These are phyloP conservation scores for Apteryx owenii DNA, from an alignment of 2,113 vertebrate species.

Conservation along the genomic window DNA sequence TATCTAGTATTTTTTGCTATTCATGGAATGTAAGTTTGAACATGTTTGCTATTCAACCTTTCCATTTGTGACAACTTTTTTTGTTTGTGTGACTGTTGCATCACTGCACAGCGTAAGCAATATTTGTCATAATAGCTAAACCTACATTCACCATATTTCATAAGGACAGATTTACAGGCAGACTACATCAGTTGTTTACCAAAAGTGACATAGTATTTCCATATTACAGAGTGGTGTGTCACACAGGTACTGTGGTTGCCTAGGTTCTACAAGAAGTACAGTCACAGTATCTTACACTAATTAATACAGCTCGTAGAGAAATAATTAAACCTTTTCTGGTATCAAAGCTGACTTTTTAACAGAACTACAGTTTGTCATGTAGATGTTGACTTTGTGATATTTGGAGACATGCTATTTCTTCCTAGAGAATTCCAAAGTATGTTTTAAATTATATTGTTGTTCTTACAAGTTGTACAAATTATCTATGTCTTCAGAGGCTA, in stretches of 20 bases:
- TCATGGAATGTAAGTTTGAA: background rate
- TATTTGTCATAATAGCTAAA: background rate
- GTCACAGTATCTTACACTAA: background rate
- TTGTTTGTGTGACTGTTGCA: background rate
- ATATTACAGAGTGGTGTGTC: background rate
- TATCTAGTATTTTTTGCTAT: background rate
- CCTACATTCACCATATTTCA: background rate
- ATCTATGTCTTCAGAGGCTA: background rate
- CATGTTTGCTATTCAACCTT: background rate
- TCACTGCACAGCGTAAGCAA: background rate
- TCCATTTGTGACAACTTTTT: background rate
- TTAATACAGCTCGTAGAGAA: background rate
- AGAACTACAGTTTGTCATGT: background rate
- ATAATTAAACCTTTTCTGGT: background rate
- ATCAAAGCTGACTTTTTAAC: background rate
- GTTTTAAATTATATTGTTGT: background rate
- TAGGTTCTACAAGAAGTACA: background rate
- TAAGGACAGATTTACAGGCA: background rate
- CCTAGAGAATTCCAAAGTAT: background rate
- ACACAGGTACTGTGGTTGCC: background rate
- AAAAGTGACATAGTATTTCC: background rate
- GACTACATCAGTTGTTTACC: background rate
- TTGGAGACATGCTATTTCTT: background rate
- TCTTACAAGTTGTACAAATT: background rate
- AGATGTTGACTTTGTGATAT: background rate